Evolutionary conservation across 2,113 vertebrate genomes (phyloP).

Genomic region (Panthera uncia): DNA sequence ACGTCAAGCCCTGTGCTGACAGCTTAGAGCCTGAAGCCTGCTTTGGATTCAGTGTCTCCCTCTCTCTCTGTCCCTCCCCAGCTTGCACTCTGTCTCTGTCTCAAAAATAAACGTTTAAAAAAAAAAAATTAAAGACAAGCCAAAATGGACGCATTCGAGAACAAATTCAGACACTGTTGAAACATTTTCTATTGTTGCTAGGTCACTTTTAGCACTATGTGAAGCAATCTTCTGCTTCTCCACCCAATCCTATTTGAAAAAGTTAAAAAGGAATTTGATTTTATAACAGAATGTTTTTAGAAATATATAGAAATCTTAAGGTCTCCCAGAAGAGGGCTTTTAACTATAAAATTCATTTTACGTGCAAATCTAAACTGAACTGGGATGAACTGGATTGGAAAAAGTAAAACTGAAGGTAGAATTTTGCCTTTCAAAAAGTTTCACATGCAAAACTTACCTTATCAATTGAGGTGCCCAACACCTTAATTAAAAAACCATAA

Average conservation of each 20-base stretch:
- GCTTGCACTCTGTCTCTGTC: no score
- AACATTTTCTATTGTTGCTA: not conserved
- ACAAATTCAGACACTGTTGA: not conserved
- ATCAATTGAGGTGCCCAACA: not conserved
- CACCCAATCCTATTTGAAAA: not conserved
- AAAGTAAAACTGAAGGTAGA: not conserved
- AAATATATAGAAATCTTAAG: not conserved
- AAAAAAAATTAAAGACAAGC: not conserved
- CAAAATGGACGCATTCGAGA: not conserved
- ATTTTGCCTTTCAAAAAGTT: constrained; percentile 21
- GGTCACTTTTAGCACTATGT: not conserved
- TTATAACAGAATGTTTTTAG: not conserved
- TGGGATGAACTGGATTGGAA: not conserved
- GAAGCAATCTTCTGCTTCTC: not conserved
- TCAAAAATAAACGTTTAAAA: no score
- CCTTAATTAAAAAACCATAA: not conserved
- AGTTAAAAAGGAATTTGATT: not conserved
- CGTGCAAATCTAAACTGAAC: constrained; percentile 7
- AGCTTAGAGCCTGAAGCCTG: no score
- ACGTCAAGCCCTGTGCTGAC: no score
- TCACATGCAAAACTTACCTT: not conserved
- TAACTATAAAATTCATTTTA: not conserved
- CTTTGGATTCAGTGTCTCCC: no score
- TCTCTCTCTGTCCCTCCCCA: no score
- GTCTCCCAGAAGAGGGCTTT: not conserved